Evolutionary conservation across 2,113 vertebrate species (phyloP).

Genomic region (Uria aalge): DNA sequence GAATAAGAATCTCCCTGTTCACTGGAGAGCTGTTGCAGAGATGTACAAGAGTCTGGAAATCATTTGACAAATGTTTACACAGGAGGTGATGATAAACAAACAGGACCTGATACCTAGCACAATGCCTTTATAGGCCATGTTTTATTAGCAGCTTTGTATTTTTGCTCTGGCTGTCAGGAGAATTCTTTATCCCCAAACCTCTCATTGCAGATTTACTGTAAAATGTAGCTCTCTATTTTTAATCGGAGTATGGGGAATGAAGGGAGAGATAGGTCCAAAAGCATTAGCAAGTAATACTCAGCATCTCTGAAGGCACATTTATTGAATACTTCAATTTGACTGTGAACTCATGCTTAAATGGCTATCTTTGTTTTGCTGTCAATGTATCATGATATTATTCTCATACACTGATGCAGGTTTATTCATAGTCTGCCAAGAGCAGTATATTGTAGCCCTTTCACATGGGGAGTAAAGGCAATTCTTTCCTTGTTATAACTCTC

Average conservation of each 20-base stretch:
- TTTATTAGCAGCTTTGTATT: constrained; percentile 47
- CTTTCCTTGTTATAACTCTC: not conserved
- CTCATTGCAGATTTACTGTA: constrained; percentile 23
- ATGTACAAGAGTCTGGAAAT: not conserved
- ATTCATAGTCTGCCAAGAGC: not conserved
- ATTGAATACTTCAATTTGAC: not conserved
- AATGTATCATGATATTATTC: not conserved
- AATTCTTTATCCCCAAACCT: constrained; percentile 1
- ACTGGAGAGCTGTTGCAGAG: not conserved
- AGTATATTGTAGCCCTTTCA: not conserved
- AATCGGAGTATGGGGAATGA: not conserved
- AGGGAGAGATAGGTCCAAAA: not conserved
- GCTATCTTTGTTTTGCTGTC: not conserved
- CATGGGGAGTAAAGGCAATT: not conserved
- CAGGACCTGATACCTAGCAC: not conserved
- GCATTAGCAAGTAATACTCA: constrained; percentile 8
- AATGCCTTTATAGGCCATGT: not conserved
- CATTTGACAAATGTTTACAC: constrained; percentile 1
- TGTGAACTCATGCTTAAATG: not conserved
- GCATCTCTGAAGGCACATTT: not conserved
- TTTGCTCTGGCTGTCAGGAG: constrained; percentile 14
- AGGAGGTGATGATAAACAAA: constrained; percentile 1
- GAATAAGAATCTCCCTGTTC: not conserved
- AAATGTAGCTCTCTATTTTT: constrained; percentile 13
- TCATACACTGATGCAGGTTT: not conserved